Percentiles rank a stretch among this genome's conserved stretches.
Conservation (phyloP, 2,888 invertebrate species). For the Clepsis dumicolana region DNA sequence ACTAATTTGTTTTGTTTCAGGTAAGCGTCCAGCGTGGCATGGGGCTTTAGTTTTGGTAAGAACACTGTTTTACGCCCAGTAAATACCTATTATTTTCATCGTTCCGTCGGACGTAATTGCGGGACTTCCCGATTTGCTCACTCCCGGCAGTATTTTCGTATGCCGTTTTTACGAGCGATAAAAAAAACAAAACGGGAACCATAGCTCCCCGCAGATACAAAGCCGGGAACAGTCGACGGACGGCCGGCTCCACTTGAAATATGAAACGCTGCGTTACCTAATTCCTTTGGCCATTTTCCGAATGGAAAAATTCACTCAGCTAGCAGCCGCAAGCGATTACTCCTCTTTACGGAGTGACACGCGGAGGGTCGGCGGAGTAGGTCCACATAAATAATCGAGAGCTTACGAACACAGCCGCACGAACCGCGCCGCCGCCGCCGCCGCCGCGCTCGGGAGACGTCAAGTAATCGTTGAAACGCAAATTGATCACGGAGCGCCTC, state of each 20-base stretch:
- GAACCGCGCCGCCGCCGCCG: conserved; percentile 48
- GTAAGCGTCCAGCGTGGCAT: conserved; percentile 17
- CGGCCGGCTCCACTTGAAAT: conserved; percentile 66
- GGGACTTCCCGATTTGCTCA: conserved; percentile 66
- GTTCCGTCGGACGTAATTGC: conserved; percentile 60
- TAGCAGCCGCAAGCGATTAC: conserved; percentile 77
- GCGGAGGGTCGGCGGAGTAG: conserved; percentile 59
- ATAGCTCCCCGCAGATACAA: conserved; percentile 58
- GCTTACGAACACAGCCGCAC: conserved; percentile 73
- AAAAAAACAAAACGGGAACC: conserved; percentile 69
- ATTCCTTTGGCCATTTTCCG: conserved; percentile 77
- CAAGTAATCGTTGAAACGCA: conserved; percentile 65
- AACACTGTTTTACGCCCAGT: conserved; percentile 55
- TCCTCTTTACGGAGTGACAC: conserved; percentile 75
- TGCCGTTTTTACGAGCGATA: conserved; percentile 71
- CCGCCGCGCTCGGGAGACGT: conserved; percentile 55
- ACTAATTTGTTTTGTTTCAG: conserved; percentile 37
- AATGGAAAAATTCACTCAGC: conserved; percentile 81
- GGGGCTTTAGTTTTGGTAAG: conserved; percentile 42
- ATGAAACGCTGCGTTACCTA: conserved; percentile 72
- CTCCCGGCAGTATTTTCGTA: conserved; percentile 65
- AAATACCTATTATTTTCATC: conserved; percentile 60
- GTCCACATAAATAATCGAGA: conserved; percentile 80
- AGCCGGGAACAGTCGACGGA: conserved; percentile 51
- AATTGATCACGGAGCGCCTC: conserved; percentile 69